phyloP scores from a whole-genome alignment of 2,113 vertebrate genomes.

The Embiotoca jacksoni region DNA sequence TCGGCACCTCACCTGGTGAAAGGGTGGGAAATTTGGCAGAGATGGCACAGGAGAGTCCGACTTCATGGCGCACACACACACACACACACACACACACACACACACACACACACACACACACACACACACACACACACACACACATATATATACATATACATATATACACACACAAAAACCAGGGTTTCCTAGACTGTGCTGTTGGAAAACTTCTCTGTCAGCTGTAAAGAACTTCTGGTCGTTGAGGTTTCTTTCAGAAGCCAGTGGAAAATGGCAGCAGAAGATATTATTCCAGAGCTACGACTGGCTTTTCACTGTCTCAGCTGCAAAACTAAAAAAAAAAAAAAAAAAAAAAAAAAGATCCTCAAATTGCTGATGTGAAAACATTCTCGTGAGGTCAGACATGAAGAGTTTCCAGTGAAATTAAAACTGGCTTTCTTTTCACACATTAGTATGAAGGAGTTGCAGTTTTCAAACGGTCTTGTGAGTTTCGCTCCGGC shows the following conservation, averaged over 20 bases:
- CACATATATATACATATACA: no score
- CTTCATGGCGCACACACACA: not conserved
- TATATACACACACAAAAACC: constrained; percentile 15
- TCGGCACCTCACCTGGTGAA: constrained; percentile 58
- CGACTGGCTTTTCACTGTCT: constrained; percentile 35
- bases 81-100: no score
- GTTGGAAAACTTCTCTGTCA: constrained; percentile 51
- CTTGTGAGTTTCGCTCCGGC: not conserved
- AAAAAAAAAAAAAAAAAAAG: constrained; percentile 7
- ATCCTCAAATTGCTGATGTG: constrained; percentile 13
- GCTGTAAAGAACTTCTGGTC: constrained; percentile 48
- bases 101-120: no score
- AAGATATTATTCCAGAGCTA: constrained; percentile 56
- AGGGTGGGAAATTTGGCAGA: constrained; percentile 67
- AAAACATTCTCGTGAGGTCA: not conserved
- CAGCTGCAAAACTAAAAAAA: not conserved
- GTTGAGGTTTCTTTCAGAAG: constrained; percentile 36
- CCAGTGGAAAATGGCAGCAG: constrained; percentile 60
- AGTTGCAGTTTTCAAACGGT: not conserved
- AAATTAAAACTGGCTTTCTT: constrained; percentile 16
- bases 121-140: no score
- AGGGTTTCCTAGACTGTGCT: constrained; percentile 5
- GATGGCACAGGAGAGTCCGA: not conserved
- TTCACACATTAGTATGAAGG: constrained; percentile 21
- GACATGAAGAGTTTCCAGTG: constrained; percentile 22